Percentiles rank a stretch among this genome's conserved stretches.
phyloP scores from a whole-genome alignment of 2,797 vertebrate species.

The Arrhamphus sclerolepis region DNA sequence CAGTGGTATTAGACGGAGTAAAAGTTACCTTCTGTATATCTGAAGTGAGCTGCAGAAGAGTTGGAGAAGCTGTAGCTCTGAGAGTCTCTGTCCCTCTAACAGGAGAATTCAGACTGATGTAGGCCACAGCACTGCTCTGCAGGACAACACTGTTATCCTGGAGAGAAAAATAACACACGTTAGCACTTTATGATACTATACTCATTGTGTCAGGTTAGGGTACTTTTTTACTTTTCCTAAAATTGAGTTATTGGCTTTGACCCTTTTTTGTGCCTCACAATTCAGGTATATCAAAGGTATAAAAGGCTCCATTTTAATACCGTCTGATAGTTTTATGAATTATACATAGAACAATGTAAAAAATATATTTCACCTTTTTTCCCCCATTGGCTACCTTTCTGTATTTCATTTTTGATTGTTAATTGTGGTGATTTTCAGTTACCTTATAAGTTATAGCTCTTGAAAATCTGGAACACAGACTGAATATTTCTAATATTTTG shows the following conservation, averaged over 20 bases:
- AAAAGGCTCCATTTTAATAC: neutral
- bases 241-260: neutral
- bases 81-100: conserved; percentile 84
- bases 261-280: neutral
- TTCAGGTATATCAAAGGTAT: neutral
- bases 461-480: too few relatives aligned
- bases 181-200: neutral
- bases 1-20: neutral
- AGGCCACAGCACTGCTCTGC: conserved; percentile 88
- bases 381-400: too few relatives aligned
- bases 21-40: conserved; percentile 81
- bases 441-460: too few relatives aligned
- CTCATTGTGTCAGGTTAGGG: neutral
- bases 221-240: neutral
- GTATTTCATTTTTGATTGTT: too few relatives aligned
- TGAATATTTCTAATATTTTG: too few relatives aligned
- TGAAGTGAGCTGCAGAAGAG: conserved; percentile 86
- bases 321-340: neutral
- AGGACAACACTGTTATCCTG: conserved; percentile 89
- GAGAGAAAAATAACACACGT: conserved; percentile 47
- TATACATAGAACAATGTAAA: neutral
- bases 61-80: conserved; percentile 86
- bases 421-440: too few relatives aligned
- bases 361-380: neutral
- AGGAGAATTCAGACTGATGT: conserved; percentile 87